Base-by-base conservation (phyloP, 2,888 invertebrate genomes). In the Ichneumoninae sp. region DNA sequence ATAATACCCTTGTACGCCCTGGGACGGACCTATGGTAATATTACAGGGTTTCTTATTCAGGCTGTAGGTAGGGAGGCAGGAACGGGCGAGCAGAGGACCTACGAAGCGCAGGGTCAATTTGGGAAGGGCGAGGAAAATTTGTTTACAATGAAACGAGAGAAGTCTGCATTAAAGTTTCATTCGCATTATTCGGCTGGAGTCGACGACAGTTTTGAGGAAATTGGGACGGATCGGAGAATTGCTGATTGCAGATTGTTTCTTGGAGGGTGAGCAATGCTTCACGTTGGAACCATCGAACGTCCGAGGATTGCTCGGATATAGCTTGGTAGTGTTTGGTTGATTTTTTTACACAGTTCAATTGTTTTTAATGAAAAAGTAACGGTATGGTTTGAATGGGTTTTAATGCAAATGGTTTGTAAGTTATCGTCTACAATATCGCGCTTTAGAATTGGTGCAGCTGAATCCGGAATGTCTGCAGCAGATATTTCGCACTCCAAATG, bases 21-120 rank as follows among this genome's bases (percentile, higher is more conserved):
- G 47, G 33, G 60, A 78, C 78, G 70, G 33, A 70, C 69, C 69
- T 78, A 50, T 36, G 70, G 78, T 70, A 70, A 70, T 70, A 33
- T 70, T 36, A 78, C 47, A 63, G 30, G 57, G 30, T 8, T n/a
- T 69, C 33, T 78, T 33, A 33, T 70, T 36, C 44, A 30, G 22
- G 22, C 33, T 6, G 36, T 47, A 47, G 63, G 44, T 30, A 63
- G n/a, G 19, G 6, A 10, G 3, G 33, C 16, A 33, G 30, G 8
- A 16, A 63, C 7, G 33, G 6, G 63, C 16, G 40, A 30, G 33
- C n/a, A 4, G 16, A 40, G 22, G 22, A 36, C 40, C 66, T 36
- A 66, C 19, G 22, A 36, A 66, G 10, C 66, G 66, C 36, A 1
- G 66, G n/a, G 22, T 66, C 19, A n/a, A 1, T 36, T 66, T 16